Evolutionary conservation across 2,797 vertebrate genomes (phyloP).

Genomic region (Leptatherina wallacei): DNA sequence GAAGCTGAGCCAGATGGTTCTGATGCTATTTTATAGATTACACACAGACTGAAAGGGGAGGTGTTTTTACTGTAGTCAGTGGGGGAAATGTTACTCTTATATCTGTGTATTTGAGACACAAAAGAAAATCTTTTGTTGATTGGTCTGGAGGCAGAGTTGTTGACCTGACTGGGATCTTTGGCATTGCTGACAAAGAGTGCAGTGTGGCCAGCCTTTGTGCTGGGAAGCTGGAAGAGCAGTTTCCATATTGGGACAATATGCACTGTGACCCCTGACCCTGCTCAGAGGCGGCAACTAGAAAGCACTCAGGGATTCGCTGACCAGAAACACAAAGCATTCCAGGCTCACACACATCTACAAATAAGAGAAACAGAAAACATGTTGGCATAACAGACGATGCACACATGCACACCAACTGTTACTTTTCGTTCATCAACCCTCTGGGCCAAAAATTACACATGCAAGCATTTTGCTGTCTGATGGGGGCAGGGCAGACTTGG

Average conservation of each 20-base stretch:
- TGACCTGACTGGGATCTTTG: conserved; percentile 69
- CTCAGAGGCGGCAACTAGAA: conserved; percentile 56
- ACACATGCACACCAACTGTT: conserved; percentile 80
- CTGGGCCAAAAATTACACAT: conserved; percentile 76
- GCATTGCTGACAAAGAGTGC: conserved; percentile 72
- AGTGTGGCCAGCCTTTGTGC: conserved; percentile 69
- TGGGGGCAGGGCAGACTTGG: conserved; percentile 77
- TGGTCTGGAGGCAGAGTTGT: conserved; percentile 52
- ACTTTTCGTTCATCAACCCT: conserved; percentile 70
- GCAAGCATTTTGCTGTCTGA: conserved; percentile 75
- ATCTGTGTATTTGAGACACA: conserved; percentile 37
- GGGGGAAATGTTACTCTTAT: conserved; percentile 16
- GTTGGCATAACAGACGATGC: conserved; percentile 65
- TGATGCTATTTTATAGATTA: conserved; percentile 59
- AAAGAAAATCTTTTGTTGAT: conserved; percentile 61
- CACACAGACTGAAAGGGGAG: conserved; percentile 37
- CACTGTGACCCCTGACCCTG: conserved; percentile 69
- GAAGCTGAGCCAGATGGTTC: conserved; percentile 63
- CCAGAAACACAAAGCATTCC: conserved; percentile 65
- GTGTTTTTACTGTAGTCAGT: conserved; percentile 31
- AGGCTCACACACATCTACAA: conserved; percentile 43
- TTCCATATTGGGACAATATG: conserved; percentile 81
- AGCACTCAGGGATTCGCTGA: conserved; percentile 49
- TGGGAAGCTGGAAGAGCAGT: conserved; percentile 62
- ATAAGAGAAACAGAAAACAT: conserved; percentile 52